Base-by-base conservation (phyloP, 1,140 invertebrate genomes). In the Drosophila paulistorum region DNA sequence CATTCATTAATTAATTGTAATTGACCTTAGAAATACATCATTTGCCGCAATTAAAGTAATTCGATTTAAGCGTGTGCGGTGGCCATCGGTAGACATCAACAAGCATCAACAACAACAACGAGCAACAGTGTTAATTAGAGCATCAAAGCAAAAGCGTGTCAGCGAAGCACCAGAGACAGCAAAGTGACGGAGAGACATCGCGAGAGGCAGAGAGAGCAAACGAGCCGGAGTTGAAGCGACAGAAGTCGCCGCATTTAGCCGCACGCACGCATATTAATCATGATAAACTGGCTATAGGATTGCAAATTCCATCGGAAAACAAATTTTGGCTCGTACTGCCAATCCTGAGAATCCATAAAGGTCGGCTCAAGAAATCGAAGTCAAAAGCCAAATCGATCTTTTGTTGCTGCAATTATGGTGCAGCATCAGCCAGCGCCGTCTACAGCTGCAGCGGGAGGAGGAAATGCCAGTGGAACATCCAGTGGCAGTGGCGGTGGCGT, bases 231-330 rank as follows among this genome's bases (percentile, higher is more conserved):
- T 63, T 51, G 74, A 66, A 65, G 68, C 35, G 76, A 70, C 79
- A 74, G 72, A 68, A 62, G 73, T 65, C 57, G 69, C 68, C 61
- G 64, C 64, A 65, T 33, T 58, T 65, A 68, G 79, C 80, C 80
- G 80, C 80, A 82, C 83, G 82, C 82, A 86, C 82, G 79, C 83
- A 79, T 71, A 82, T 78, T 86, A 82, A 51, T 51, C 84, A 85
- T 85, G 82, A 73, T 79, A 74, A 71, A 76, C 68, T 82, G 76
- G 71, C 79, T 64, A 54, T 33, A 68, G 71, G 76, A 87, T 74
- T 86, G 83, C 45, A 51, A 51, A 85, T 75, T 86, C 67, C 69
- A 71, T 74, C 39, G 79, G 70, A 71, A 79, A 74, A 68, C 59
- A n/a, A 57, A 75, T 41, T 79, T 78, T 79, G 76, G 55, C 79